Conservation (phyloP, 2,797 vertebrate genomes). For the Sebastes miniatus region DNA sequence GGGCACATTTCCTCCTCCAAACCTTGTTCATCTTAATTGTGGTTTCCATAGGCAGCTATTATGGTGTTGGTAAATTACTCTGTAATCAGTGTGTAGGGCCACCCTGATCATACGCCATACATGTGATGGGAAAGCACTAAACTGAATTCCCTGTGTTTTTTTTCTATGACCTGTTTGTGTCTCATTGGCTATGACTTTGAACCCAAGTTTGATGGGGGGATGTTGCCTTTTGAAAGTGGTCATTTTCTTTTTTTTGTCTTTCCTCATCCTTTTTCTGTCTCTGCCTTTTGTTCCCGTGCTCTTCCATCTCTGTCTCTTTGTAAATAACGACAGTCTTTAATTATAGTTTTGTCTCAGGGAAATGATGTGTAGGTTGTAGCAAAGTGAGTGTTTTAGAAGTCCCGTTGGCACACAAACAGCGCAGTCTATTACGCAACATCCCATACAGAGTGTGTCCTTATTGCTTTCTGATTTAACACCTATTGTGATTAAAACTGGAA, state of each 20-base stretch:
- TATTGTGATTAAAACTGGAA: constrained; percentile 16
- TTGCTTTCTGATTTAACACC: constrained; percentile 1
- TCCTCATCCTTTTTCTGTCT: constrained; percentile 14
- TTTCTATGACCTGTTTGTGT: constrained; percentile 23
- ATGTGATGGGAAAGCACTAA: constrained; percentile 49
- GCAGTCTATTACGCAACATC: constrained; percentile 4
- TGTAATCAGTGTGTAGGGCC: constrained; percentile 73
- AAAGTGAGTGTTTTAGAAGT: constrained; percentile 39
- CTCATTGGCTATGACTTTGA: constrained; percentile 28
- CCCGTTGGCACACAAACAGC: constrained; percentile 31
- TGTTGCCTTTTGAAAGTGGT: constrained; percentile 18
- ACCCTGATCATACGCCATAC: constrained; percentile 62
- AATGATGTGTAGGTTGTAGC: constrained; percentile 27
- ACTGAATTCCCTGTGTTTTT: constrained; percentile 12
- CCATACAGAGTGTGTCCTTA: neutral
- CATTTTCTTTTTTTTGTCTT: constrained; percentile 25
- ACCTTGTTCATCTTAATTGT: constrained; percentile 72
- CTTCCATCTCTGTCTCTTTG: constrained; percentile 15
- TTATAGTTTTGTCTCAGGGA: constrained; percentile 53
- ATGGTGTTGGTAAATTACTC: constrained; percentile 64
- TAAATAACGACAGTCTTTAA: constrained; percentile 44
- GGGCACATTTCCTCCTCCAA: constrained; percentile 54
- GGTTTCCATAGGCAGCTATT: constrained; percentile 72
- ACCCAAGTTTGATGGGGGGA: neutral
- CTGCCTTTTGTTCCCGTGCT: constrained; percentile 6